Percentiles rank a stretch among this genome's conserved stretches.
phyloP scores from a whole-genome alignment of 2,888 invertebrate genomes.

The Eupeodes latifasciatus region DNA sequence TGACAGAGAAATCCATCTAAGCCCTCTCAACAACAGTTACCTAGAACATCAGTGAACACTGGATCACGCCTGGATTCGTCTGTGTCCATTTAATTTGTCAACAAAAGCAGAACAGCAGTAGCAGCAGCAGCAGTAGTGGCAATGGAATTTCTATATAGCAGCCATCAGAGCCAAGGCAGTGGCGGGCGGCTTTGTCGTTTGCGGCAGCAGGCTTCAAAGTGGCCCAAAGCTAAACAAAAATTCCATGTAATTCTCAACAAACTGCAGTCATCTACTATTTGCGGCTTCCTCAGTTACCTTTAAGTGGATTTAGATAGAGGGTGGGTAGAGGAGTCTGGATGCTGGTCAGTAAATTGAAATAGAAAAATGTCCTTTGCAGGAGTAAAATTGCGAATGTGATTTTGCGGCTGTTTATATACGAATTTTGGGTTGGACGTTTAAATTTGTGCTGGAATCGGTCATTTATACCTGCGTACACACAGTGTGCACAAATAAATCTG shows the following conservation, averaged over 20 bases:
- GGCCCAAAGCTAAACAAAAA: conserved; percentile 70
- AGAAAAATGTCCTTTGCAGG: conserved; percentile 47
- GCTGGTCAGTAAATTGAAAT: conserved; percentile 34
- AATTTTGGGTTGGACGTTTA: conserved; percentile 31
- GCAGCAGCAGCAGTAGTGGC: not conserved
- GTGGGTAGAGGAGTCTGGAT: not conserved
- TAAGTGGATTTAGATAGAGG: conserved; percentile 72
- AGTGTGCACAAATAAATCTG: not conserved
- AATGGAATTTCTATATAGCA: not conserved
- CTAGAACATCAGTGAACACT: conserved; percentile 17
- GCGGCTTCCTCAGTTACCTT: conserved; percentile 68
- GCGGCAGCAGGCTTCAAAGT: conserved; percentile 58
- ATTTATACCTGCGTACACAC: too few relatives aligned
- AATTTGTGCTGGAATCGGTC: conserved; percentile 7
- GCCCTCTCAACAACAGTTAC: conserved; percentile 54
- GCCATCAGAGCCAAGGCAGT: not conserved
- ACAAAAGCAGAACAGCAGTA: conserved; percentile 52
- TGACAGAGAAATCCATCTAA: conserved; percentile 68
- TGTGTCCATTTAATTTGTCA: conserved; percentile 76
- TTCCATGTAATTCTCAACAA: conserved; percentile 69
- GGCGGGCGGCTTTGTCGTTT: too few relatives aligned
- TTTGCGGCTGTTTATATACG: conserved; percentile 22
- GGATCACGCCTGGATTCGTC: conserved; percentile 71
- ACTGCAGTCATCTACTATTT: conserved; percentile 62
- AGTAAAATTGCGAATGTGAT: conserved; percentile 39